Conservation (phyloP, 2,888 invertebrate species). For the Epirrhoe tristata region DNA sequence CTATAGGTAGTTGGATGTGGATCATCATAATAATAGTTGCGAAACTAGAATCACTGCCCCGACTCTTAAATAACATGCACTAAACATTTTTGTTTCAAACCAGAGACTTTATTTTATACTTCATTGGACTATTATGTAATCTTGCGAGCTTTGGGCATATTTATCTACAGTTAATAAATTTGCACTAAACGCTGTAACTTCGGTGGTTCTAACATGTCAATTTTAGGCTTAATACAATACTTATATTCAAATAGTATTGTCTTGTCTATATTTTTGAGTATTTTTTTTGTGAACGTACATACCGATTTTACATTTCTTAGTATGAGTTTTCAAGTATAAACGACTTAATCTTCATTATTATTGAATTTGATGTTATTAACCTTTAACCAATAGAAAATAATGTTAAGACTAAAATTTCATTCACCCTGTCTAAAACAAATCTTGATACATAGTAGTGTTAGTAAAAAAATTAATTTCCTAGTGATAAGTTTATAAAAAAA, state of each 20-base stretch:
- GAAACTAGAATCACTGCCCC: conserved; percentile 9
- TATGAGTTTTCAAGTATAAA: conserved; percentile 1
- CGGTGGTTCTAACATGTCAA: not conserved
- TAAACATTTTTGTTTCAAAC: not conserved
- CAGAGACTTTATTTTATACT: not conserved
- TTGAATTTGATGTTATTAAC: not conserved
- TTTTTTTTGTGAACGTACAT: conserved; percentile 1
- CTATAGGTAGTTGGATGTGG: not conserved
- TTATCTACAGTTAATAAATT: not conserved
- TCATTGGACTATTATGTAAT: not conserved
- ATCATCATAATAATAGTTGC: conserved; percentile 4
- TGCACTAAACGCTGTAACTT: not conserved
- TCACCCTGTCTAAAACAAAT: conserved; percentile 36
- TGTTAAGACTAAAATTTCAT: conserved; percentile 17
- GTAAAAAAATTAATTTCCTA: conserved; percentile 31
- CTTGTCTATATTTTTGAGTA: conserved; percentile 16
- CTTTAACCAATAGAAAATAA: not conserved
- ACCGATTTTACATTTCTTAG: not conserved
- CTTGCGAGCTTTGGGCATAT: not conserved
- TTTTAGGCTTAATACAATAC: not conserved
- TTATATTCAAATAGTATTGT: conserved; percentile 3
- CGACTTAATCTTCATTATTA: not conserved
- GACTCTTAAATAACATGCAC: not conserved
- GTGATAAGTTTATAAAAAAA: not conserved
- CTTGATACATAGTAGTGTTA: conserved; percentile 16